A percentile compares a stretch with the other conserved stretches of the same genome.
phyloP scores from a whole-genome alignment of 1,140 invertebrate genomes.

The Branchinecta lynchi region DNA sequence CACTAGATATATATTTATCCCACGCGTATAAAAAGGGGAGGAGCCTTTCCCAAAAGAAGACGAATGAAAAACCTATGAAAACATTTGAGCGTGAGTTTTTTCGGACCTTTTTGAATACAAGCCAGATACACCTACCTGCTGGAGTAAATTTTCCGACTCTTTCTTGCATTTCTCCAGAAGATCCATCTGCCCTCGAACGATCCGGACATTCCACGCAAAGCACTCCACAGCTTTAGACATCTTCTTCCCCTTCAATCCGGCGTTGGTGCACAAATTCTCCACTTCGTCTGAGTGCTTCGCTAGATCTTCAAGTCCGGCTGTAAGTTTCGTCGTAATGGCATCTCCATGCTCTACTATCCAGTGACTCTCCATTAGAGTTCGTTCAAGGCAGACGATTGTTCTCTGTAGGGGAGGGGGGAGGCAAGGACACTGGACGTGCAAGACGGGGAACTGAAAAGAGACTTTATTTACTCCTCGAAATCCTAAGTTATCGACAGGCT shows the following conservation, averaged over 20 bases:
- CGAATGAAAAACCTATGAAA: too few relatives aligned
- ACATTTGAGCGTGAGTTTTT: too few relatives aligned
- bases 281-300: constrained; percentile 37
- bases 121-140: constrained; percentile 28
- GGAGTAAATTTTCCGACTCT: constrained; percentile 29
- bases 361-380: constrained; percentile 22
- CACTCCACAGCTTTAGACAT: constrained; percentile 35
- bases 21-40: too few relatives aligned
- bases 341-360: constrained; percentile 22
- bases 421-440: constrained; percentile 21
- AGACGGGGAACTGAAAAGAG: constrained; percentile 20
- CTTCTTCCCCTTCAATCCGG: constrained; percentile 39
- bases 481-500: constrained; percentile 14
- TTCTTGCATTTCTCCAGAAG: constrained; percentile 33
- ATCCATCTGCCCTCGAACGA: constrained; percentile 40
- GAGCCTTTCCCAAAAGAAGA: too few relatives aligned
- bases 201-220: constrained; percentile 41
- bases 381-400: constrained; percentile 22
- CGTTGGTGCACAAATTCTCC: constrained; percentile 31
- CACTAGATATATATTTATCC: too few relatives aligned
- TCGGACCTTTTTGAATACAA: background rate
- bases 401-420: constrained; percentile 24
- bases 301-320: constrained; percentile 29
- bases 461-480: constrained; percentile 23
- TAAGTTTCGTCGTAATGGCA: constrained; percentile 20